Conservation (phyloP, 2,113 vertebrate genomes). For the Myiozetetes cayanensis region DNA sequence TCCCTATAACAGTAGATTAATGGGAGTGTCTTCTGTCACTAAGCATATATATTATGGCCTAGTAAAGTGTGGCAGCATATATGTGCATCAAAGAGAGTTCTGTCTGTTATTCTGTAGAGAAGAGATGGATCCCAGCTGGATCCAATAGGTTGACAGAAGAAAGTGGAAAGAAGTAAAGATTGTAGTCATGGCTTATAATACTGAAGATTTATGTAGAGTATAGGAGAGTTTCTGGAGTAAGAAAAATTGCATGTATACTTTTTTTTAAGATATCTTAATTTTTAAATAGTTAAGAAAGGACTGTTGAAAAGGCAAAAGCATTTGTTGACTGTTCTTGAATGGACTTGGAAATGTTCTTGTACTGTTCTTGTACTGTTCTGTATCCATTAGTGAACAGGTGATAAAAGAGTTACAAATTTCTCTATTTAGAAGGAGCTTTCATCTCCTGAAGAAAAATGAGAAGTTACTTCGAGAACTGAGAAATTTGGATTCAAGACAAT, state of each 20-base stretch:
- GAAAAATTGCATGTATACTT: background rate
- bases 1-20: background rate
- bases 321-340: conserved; percentile 18
- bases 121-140: background rate
- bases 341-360: conserved; percentile 27
- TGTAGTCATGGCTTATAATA: background rate
- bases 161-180: background rate
- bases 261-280: conserved; percentile 26
- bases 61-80: background rate
- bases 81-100: background rate
- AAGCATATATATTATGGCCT: background rate
- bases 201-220: background rate
- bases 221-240: background rate
- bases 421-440: conserved; percentile 90
- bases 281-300: conserved; percentile 39
- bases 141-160: background rate
- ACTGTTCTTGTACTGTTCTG: conserved; percentile 29
- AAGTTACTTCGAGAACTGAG: conserved; percentile 96
- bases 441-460: conserved; percentile 97
- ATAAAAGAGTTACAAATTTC: conserved; percentile 67
- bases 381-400: conserved; percentile 33
- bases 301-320: conserved; percentile 38
- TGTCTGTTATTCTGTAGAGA: background rate
- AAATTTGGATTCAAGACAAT: conserved; percentile 96
- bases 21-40: background rate